Percentiles rank a stretch among this genome's conserved stretches.
Conservation (phyloP, 2,113 vertebrate genomes). For the Laterallus jamaicensis region DNA sequence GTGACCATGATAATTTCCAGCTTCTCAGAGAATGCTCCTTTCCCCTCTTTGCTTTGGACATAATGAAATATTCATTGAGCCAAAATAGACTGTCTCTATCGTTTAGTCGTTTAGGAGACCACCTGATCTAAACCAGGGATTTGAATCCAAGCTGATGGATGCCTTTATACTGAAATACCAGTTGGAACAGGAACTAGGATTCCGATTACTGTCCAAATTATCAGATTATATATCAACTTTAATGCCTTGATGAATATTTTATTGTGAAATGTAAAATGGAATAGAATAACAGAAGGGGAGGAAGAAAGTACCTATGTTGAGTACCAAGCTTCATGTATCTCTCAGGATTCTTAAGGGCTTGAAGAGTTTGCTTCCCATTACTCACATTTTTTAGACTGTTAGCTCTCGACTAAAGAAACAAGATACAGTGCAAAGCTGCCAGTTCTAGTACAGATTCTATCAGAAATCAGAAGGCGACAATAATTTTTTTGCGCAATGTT, state of each 20-base stretch:
- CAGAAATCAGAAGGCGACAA: background rate
- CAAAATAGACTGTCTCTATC: background rate
- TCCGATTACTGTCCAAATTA: slow-evolving; percentile 22
- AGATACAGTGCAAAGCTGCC: background rate
- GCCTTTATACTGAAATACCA: background rate
- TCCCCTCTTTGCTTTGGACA: background rate
- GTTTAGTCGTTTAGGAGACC: background rate
- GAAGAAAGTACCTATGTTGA: background rate
- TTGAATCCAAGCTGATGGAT: slow-evolving; percentile 12
- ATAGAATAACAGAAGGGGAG: background rate
- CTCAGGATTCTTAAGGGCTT: background rate
- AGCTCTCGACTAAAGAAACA: background rate
- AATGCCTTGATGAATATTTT: slow-evolving; percentile 52
- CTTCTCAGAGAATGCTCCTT: background rate
- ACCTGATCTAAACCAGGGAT: background rate
- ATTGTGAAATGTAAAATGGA: slow-evolving; percentile 22
- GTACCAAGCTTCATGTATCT: background rate
- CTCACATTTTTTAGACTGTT: background rate
- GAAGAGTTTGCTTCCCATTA: background rate
- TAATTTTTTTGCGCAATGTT: background rate
- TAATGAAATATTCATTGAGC: slow-evolving; percentile 48
- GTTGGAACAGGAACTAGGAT: background rate
- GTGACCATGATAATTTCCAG: background rate
- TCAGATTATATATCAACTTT: slow-evolving; percentile 1
- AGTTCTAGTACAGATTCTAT: background rate